Percentiles rank a stretch among this genome's conserved stretches.
These are phyloP conservation scores for Charadrius vociferus DNA, from an alignment of 2,113 vertebrate species.

Conservation along the genomic window DNA sequence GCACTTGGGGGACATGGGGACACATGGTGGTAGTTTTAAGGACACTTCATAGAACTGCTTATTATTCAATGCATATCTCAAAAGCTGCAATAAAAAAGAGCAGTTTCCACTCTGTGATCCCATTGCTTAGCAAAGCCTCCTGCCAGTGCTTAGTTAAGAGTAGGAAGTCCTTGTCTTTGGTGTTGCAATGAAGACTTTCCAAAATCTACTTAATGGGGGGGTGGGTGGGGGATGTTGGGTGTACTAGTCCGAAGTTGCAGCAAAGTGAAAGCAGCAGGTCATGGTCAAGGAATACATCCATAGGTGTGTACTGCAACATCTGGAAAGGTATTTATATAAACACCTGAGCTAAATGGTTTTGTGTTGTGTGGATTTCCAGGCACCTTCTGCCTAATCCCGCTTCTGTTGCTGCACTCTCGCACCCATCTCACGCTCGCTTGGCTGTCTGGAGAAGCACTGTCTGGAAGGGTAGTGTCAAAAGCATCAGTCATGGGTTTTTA, in stretches of 20 bases:
- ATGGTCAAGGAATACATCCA: background rate
- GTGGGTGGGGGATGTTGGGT: rapidly evolving
- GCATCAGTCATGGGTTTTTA: slow-evolving; percentile 27
- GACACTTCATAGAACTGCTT: background rate
- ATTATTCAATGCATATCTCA: background rate
- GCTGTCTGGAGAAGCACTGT: background rate
- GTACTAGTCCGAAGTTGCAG: background rate
- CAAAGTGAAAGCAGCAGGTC: background rate
- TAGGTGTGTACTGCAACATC: background rate
- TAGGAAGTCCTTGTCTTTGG: background rate
- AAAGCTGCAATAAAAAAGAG: background rate
- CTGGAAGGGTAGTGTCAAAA: slow-evolving; percentile 30
- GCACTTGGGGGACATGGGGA: rapidly evolving
- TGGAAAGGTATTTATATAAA: background rate
- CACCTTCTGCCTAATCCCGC: background rate
- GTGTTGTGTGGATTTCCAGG: background rate
- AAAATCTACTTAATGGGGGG: background rate
- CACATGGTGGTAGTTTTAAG: background rate
- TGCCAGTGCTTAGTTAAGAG: background rate
- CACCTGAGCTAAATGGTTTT: background rate
- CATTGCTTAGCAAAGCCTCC: background rate
- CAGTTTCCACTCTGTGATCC: background rate
- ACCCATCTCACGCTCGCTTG: background rate
- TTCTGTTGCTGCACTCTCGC: rapidly evolving
- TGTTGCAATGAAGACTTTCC: background rate